These are phyloP conservation scores for Romanogobio albipinnatus DNA, from an alignment of 2,113 vertebrate genomes.

Conservation along the genomic window DNA sequence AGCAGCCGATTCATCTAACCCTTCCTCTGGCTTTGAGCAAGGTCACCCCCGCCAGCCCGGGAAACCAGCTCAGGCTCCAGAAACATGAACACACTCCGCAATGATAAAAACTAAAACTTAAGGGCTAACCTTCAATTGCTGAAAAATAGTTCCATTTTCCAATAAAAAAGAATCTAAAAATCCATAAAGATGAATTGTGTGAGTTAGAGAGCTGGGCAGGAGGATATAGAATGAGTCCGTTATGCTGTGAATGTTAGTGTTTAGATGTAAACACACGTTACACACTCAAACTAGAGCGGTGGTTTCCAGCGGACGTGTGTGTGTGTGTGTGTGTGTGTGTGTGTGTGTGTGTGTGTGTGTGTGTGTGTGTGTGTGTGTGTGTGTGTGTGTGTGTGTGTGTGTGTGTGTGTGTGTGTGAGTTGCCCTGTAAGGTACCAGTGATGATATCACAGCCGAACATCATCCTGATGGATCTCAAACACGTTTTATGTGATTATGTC, in stretches of 20 bases:
- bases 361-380: too few species aligned
- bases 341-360: too few species aligned
- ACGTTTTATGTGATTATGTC: neutral
- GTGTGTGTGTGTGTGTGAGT: neutral
- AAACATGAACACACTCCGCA: neutral
- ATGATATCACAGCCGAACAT: neutral
- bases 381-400: too few species aligned
- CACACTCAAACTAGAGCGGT: neutral
- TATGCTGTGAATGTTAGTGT: too few species aligned
- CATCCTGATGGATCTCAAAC: neutral
- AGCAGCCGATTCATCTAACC: constrained; percentile 69
- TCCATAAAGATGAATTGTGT: neutral
- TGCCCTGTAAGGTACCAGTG: neutral
- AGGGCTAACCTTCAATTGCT: too few species aligned
- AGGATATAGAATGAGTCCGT: too few species aligned
- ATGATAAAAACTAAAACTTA: neutral
- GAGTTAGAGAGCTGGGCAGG: too few species aligned
- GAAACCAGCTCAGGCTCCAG: constrained; percentile 68
- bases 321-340: too few species aligned
- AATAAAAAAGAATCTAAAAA: neutral
- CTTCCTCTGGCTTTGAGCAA: constrained; percentile 69
- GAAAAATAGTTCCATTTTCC: neutral
- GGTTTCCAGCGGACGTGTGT: too few species aligned
- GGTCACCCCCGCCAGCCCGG: constrained; percentile 66
- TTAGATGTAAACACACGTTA: too few species aligned